Base-by-base conservation (phyloP, 2,113 vertebrate species). In the Toxostoma redivivum region DNA sequence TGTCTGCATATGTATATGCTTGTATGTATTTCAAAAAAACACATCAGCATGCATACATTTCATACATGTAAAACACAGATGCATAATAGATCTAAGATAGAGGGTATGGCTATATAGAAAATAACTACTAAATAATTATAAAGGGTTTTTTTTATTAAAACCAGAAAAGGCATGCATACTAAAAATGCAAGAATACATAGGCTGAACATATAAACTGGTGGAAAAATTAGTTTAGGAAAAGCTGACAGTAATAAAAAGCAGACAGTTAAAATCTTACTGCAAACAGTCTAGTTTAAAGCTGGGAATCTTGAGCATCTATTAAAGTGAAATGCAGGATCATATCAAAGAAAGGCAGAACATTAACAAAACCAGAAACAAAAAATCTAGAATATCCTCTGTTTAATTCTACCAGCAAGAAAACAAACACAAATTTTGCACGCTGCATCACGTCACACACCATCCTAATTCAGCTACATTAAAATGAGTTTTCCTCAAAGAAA, bases 151-250 rank as follows among this genome's bases (percentile, higher is more conserved):
- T 54, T 70, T 0, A 71, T 61, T 71, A 61, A 90, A 86, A 90
- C 23, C 47, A 82, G 65, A 71, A 87, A 86, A 79, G 64, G 42
- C 33, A 91, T 72, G 91, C 86, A 67, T 53, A 82, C 5, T 71
- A 45, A 90, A 56, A 61, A 77, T 64, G 28, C 25, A 58, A 94
- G 66, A 87, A 78, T 40, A 70, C 44, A 57, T 5, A 84, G 14
- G 33, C 22, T 94, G 70, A 85, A 87, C 37, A 78, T 84, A 90
- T 27, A 90, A 96, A 91, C 31, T 86, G 61, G 25, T 61, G 81
- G 94, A 81, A 97, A 95, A 95, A 94, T 47, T 56, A 95, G 37
- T 92, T 94, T 61, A 92, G 22, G 69, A 86, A 82, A 87, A 96
- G 42, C 71, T 90, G 51, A 73, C 38, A 95, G 78, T 60, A 74